Conservation (phyloP, 2,888 invertebrate species). For the Polia nebulosa region DNA sequence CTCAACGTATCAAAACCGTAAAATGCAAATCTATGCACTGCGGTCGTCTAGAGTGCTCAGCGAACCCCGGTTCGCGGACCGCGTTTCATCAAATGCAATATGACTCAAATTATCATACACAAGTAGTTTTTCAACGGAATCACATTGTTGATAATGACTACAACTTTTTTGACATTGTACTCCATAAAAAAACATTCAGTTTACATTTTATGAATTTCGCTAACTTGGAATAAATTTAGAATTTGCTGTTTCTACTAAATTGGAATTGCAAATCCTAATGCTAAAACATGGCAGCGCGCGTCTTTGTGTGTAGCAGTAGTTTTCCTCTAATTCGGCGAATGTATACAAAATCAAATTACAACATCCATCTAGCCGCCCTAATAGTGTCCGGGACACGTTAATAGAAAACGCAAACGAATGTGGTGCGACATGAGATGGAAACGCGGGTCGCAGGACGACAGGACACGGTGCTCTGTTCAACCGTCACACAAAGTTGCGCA, state of each 20-base stretch:
- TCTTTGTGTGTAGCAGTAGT: slow-evolving; percentile 66
- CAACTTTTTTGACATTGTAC: slow-evolving; percentile 48
- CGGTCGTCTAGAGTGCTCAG: slow-evolving; percentile 87
- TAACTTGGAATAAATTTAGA: slow-evolving; percentile 47
- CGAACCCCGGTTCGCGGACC: slow-evolving; percentile 75
- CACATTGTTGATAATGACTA: slow-evolving; percentile 76
- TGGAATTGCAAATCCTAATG: slow-evolving; percentile 64
- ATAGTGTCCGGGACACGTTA: slow-evolving; percentile 85
- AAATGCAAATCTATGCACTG: slow-evolving; percentile 91
- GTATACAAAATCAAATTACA: slow-evolving; percentile 84
- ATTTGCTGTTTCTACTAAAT: slow-evolving; percentile 48
- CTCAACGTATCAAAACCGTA: slow-evolving; percentile 90
- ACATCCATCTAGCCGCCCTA: slow-evolving; percentile 83
- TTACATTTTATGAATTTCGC: slow-evolving; percentile 43
- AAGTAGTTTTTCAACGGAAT: slow-evolving; percentile 80
- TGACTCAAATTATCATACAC: slow-evolving; percentile 85
- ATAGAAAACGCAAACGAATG: slow-evolving; percentile 87
- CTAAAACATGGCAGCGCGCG: slow-evolving; percentile 48
- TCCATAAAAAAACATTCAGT: slow-evolving; percentile 37
- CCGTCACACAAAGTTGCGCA: slow-evolving; percentile 71
- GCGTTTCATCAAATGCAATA: slow-evolving; percentile 88
- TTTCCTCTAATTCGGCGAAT: slow-evolving; percentile 78
- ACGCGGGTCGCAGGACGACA: slow-evolving; percentile 80
- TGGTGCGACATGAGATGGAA: slow-evolving; percentile 80
- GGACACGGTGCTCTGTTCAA: slow-evolving; percentile 73